These are phyloP conservation scores for Entomyzon cyanotis DNA, from an alignment of 2,113 vertebrate genomes.

Conservation along the genomic window DNA sequence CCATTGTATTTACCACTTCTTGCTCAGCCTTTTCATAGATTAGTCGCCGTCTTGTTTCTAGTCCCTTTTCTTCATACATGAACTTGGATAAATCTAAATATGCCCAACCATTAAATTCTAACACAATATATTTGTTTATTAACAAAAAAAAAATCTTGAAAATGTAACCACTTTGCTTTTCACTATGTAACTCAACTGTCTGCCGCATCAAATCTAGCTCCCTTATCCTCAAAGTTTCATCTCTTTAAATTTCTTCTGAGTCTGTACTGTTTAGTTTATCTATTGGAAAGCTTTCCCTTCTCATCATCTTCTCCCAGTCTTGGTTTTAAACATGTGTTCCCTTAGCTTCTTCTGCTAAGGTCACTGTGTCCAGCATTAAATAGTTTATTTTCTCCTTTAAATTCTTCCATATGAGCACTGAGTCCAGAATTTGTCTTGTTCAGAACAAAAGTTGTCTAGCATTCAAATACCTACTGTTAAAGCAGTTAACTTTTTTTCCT, in stretches of 20 bases:
- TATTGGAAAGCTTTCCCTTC: neutral
- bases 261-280: neutral
- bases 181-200: neutral
- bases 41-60: neutral
- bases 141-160: neutral
- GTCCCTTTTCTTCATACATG: neutral
- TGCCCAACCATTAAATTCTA: neutral
- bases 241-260: neutral
- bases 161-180: neutral
- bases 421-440: neutral
- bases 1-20: neutral
- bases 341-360: neutral
- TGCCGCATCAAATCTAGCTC: neutral
- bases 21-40: neutral
- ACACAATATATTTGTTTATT: neutral
- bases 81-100: neutral
- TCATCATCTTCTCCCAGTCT: neutral
- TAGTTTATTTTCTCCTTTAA: neutral
- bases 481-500: neutral
- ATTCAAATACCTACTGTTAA: neutral
- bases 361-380: neutral
- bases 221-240: neutral
- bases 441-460: neutral
- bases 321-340: neutral
- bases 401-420: neutral